These are phyloP conservation scores for Sycophila texana DNA, from an alignment of 2,888 invertebrate genomes.

Conservation along the genomic window DNA sequence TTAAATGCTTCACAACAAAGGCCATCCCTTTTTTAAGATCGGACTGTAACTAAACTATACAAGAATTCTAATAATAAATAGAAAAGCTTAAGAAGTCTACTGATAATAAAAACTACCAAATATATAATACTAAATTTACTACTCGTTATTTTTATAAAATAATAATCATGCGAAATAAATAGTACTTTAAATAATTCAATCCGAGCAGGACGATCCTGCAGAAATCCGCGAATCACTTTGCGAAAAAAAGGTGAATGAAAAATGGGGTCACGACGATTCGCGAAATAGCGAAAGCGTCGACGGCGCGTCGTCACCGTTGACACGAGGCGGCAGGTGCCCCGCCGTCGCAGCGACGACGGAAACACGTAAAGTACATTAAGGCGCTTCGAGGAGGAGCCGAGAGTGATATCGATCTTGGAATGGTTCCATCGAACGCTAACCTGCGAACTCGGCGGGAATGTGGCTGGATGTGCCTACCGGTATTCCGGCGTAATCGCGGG, in stretches of 20 bases:
- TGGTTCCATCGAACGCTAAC: conserved; percentile 33
- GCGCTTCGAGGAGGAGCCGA: neutral
- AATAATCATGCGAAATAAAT: no score
- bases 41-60: no score
- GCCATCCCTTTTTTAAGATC: no score
- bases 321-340: conserved; percentile 58
- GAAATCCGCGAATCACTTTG: neutral
- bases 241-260: neutral
- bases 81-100: no score
- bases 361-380: conserved; percentile 57
- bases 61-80: no score
- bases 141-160: neutral
- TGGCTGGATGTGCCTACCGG: neutral
- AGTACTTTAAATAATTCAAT: no score
- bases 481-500: no score
- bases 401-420: conserved; percentile 46
- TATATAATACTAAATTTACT: no score
- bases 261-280: neutral
- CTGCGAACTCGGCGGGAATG: neutral
- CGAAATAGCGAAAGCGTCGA: conserved; percentile 38
- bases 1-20: no score
- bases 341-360: conserved; percentile 38
- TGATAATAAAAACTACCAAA: neutral
- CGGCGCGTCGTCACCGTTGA: conserved; percentile 43
- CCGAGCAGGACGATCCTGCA: no score